Evolutionary conservation across 2,888 invertebrate genomes (phyloP).

Genomic region (Mayetiola destructor): DNA sequence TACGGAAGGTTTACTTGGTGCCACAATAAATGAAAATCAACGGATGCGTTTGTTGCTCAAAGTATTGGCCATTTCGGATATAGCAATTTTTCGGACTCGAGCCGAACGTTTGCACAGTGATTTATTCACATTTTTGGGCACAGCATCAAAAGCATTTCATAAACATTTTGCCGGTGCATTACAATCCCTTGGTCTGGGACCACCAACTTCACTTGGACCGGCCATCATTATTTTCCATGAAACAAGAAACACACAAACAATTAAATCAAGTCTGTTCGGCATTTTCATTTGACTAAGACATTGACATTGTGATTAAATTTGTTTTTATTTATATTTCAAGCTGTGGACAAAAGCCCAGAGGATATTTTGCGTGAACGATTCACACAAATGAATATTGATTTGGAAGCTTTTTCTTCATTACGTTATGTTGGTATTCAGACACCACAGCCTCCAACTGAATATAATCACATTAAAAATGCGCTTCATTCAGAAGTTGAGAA

Average conservation of each 20-base stretch:
- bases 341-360: constrained; percentile 44
- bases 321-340: constrained; percentile 25
- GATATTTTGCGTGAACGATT: constrained; percentile 48
- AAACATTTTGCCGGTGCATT: constrained; percentile 51
- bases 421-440: constrained; percentile 51
- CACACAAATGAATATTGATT: constrained; percentile 44
- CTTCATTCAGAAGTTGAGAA: constrained; percentile 50
- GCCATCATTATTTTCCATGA: constrained; percentile 68
- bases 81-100: constrained; percentile 54
- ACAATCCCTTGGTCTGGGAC: constrained; percentile 26
- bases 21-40: constrained; percentile 27
- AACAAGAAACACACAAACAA: constrained; percentile 53
- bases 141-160: constrained; percentile 58
- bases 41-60: constrained; percentile 54
- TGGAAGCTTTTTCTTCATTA: constrained; percentile 57
- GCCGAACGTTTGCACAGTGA: constrained; percentile 61
- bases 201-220: constrained; percentile 46
- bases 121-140: constrained; percentile 61
- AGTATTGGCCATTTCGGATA: constrained; percentile 63
- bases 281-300: constrained; percentile 3
- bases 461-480: constrained; percentile 40
- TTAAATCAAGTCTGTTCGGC: constrained; percentile 39
- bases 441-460: constrained; percentile 41
- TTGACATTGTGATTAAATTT: background rate
- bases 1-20: constrained; percentile 63